Conservation (phyloP, 2,797 vertebrate species). For the Champsocephalus esox region DNA sequence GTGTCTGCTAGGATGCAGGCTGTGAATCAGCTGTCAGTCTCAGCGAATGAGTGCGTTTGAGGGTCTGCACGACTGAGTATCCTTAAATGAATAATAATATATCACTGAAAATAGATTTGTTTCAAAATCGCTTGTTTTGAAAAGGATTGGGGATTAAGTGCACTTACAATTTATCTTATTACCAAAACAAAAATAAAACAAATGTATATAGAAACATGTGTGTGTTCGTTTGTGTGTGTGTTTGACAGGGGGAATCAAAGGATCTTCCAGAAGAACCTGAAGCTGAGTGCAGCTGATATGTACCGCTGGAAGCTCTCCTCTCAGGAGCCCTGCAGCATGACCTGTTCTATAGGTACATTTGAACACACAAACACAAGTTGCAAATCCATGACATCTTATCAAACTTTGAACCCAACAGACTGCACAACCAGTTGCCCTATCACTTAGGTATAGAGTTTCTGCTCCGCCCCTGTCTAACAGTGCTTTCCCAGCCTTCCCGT, state of each 20-base stretch:
- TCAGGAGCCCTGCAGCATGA: conserved; percentile 97
- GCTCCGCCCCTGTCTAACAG: too few species aligned
- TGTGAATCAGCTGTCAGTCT: conserved; percentile 53
- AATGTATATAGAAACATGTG: not conserved
- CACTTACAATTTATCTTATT: not conserved
- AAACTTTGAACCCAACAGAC: not conserved
- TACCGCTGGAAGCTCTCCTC: conserved; percentile 99
- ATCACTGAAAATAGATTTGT: not conserved
- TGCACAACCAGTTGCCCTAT: not conserved
- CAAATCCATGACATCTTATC: too few species aligned
- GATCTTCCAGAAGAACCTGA: conserved; percentile 91
- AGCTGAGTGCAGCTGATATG: conserved; percentile 95
- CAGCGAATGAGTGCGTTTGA: conserved; percentile 2
- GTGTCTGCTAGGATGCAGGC: conserved; percentile 40
- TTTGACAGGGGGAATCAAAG: conserved; percentile 90
- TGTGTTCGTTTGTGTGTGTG: conserved; percentile 12
- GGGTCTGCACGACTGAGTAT: not conserved
- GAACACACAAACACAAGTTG: not conserved
- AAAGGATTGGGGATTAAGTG: not conserved
- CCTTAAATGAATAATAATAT: conserved; percentile 26
- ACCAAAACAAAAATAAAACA: not conserved
- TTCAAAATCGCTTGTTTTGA: not conserved
- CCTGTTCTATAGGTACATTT: conserved; percentile 92
- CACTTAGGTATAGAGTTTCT: too few species aligned
- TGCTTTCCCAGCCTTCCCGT: too few species aligned